phyloP scores from a whole-genome alignment of 2,113 vertebrate genomes.

The Semnopithecus entellus region DNA sequence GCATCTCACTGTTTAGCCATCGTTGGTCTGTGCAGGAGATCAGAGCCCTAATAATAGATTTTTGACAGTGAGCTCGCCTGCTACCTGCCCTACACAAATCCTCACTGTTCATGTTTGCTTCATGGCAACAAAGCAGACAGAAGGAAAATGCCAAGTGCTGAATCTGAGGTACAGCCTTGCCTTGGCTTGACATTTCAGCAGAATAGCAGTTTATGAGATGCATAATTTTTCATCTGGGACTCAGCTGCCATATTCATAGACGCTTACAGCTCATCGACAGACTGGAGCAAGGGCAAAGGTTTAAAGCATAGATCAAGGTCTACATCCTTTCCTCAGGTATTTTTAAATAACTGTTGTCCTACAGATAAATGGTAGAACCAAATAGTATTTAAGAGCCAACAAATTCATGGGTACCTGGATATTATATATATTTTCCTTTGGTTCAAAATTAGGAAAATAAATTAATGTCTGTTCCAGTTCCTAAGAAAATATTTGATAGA shows the following conservation, averaged over 20 bases:
- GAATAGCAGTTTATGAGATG: constrained; percentile 89
- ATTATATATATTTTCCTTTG: not conserved
- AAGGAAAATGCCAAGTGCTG: constrained; percentile 90
- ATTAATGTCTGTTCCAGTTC: constrained; percentile 11
- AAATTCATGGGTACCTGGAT: constrained; percentile 10
- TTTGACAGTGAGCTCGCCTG: constrained; percentile 87
- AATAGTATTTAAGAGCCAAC: constrained; percentile 34
- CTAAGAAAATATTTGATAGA: constrained; percentile 69
- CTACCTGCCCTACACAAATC: constrained; percentile 89
- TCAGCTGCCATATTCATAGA: constrained; percentile 86
- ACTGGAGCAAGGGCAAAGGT: constrained; percentile 85
- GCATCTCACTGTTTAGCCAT: constrained; percentile 76
- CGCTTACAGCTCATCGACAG: constrained; percentile 81
- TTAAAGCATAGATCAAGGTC: constrained; percentile 81
- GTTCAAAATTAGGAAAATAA: constrained; percentile 53
- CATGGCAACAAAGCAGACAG: constrained; percentile 88
- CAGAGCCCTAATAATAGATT: constrained; percentile 90
- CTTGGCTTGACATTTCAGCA: constrained; percentile 89
- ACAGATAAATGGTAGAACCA: constrained; percentile 50
- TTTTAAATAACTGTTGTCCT: constrained; percentile 77
- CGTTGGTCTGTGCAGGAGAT: constrained; percentile 85
- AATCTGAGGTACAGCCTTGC: constrained; percentile 86
- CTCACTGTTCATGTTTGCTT: constrained; percentile 88
- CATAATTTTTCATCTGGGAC: constrained; percentile 89
- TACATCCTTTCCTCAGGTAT: constrained; percentile 73